Evolutionary conservation across 1,140 invertebrate genomes (phyloP).

Genomic region (Amphibalanus amphitrite): DNA sequence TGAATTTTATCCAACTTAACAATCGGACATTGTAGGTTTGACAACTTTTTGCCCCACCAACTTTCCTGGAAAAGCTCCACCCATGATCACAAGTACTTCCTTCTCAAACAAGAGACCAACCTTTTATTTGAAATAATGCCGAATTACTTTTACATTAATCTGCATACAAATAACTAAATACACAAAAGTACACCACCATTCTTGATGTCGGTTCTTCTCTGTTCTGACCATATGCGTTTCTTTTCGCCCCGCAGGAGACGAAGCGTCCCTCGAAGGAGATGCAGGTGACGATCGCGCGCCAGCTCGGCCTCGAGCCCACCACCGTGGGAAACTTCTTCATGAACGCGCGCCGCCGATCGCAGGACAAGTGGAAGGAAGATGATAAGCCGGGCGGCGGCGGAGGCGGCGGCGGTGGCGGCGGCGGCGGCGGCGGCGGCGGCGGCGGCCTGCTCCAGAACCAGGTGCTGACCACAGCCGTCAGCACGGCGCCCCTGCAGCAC

Average conservation of each 20-base stretch:
- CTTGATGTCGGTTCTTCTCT: no score
- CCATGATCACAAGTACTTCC: no score
- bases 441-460: slow-evolving; percentile 12
- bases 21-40: no score
- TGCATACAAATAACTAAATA: no score
- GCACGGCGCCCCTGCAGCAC: slow-evolving; percentile 5
- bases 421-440: slow-evolving; percentile 35
- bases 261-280: slow-evolving; percentile 99
- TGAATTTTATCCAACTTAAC: no score
- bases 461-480: slow-evolving; percentile 9
- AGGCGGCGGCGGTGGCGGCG: no score
- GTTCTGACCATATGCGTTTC: not conserved
- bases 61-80: no score
- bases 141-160: no score
- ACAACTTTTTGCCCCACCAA: no score
- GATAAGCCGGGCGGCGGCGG: slow-evolving; percentile 30
- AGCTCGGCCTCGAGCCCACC: slow-evolving; percentile 90
- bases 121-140: no score
- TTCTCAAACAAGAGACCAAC: no score
- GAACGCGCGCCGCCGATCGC: slow-evolving; percentile 91
- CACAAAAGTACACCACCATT: no score
- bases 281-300: slow-evolving; percentile 97
- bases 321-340: slow-evolving; percentile 99
- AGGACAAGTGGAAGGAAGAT: slow-evolving; percentile 97
- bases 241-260: slow-evolving; percentile 54